A percentile compares a stretch with the other conserved stretches of the same genome.
Evolutionary conservation across 1,140 invertebrate species (phyloP).

Genomic region (Mya arenaria): DNA sequence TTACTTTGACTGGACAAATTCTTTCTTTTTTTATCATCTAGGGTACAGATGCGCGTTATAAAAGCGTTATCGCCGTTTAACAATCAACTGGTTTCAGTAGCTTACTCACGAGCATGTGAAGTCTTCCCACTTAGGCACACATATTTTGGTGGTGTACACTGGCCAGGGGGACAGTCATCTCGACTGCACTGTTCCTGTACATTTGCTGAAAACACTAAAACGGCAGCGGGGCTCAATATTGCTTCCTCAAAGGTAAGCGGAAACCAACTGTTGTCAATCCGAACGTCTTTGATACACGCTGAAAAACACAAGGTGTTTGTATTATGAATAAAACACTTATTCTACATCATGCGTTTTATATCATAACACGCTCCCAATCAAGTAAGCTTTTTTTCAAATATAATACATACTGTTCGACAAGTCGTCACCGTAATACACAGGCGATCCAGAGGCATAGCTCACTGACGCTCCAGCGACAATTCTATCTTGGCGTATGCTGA

Average conservation of each 20-base stretch:
- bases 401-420: slow-evolving; percentile 86
- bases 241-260: slow-evolving; percentile 96
- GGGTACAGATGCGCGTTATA: no score
- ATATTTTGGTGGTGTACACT: slow-evolving; percentile 93
- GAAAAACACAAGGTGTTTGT: no score
- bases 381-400: no score
- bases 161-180: slow-evolving; percentile 96
- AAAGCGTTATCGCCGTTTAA: no score
- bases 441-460: neutral
- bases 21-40: no score
- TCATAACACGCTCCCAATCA: no score
- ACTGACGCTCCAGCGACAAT: slow-evolving; percentile 55
- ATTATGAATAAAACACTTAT: no score
- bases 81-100: no score
- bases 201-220: slow-evolving; percentile 90
- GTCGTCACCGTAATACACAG: slow-evolving; percentile 74
- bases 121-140: slow-evolving; percentile 94
- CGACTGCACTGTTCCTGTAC: slow-evolving; percentile 94
- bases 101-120: slow-evolving; percentile 97
- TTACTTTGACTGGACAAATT: no score
- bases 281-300: slow-evolving; percentile 92
- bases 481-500: slow-evolving; percentile 22
- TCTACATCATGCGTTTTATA: no score
- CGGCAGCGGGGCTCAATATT: slow-evolving; percentile 84
- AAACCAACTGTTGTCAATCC: slow-evolving; percentile 95